Evolutionary conservation across 2,113 vertebrate genomes (phyloP).

Genomic region (Cyprinodon brontotheroides): DNA sequence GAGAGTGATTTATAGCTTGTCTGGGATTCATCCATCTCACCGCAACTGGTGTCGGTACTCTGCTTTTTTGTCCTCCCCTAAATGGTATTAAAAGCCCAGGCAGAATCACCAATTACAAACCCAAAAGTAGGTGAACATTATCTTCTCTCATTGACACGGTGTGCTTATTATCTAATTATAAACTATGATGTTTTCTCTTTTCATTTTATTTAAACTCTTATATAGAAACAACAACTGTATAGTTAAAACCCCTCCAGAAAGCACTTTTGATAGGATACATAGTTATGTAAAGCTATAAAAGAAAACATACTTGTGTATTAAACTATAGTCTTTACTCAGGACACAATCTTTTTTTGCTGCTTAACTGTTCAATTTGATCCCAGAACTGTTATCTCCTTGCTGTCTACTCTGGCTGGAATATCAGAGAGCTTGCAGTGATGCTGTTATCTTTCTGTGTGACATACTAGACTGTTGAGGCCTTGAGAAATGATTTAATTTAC

Average conservation of each 20-base stretch:
- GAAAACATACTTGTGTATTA: background rate
- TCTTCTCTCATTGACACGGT: background rate
- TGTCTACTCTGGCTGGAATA: slow-evolving; percentile 16
- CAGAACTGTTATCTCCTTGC: background rate
- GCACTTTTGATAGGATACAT: background rate
- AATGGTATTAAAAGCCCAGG: slow-evolving; percentile 33
- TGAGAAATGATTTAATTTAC: slow-evolving; percentile 73
- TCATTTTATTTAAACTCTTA: background rate
- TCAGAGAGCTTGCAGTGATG: slow-evolving; percentile 34
- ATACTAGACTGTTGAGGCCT: slow-evolving; percentile 60
- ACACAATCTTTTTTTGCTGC: background rate
- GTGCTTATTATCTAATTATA: background rate
- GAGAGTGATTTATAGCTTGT: slow-evolving; percentile 61
- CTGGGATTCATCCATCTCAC: slow-evolving; percentile 52
- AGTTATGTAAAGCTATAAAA: background rate
- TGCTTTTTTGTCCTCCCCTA: slow-evolving; percentile 15
- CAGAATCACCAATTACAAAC: slow-evolving; percentile 6
- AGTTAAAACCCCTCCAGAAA: slow-evolving; percentile 7
- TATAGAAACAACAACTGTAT: too few relatives aligned
- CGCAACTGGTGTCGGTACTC: slow-evolving; percentile 33
- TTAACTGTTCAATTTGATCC: slow-evolving; percentile 1
- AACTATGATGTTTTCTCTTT: background rate
- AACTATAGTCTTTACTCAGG: background rate
- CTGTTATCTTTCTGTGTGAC: slow-evolving; percentile 65
- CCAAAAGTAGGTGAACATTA: too few relatives aligned